Evolutionary conservation across 1,140 invertebrate species (phyloP).

Genomic region (Drosophila guanche): DNA sequence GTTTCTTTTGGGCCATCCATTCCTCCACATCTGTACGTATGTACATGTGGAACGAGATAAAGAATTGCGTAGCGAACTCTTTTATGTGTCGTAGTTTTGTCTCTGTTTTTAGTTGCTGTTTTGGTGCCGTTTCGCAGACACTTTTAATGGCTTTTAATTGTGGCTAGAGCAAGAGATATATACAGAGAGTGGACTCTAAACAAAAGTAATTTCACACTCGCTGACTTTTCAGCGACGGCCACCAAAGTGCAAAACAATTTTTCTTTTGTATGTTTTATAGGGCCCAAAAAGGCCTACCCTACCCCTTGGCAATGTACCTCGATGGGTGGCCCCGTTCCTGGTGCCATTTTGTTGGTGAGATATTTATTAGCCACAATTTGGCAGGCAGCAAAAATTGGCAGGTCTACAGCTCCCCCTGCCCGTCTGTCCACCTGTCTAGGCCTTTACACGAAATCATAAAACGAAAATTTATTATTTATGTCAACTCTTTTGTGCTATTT

Average conservation of each 20-base stretch:
- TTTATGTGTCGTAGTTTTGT: slow-evolving; percentile 5
- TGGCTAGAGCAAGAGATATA: slow-evolving; percentile 28
- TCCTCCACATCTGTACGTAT: too few species aligned
- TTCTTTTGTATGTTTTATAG: slow-evolving; percentile 58
- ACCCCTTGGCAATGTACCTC: slow-evolving; percentile 5
- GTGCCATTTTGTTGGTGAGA: slow-evolving; percentile 60
- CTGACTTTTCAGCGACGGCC: slow-evolving; percentile 55
- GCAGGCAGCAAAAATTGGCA: slow-evolving; percentile 76
- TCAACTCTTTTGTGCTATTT: slow-evolving; percentile 82
- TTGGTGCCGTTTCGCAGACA: slow-evolving; percentile 44
- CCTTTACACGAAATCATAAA: slow-evolving; percentile 67
- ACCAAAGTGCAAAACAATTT: slow-evolving; percentile 69
- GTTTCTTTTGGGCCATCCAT: slow-evolving; percentile 3
- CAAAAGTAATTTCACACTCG: slow-evolving; percentile 83
- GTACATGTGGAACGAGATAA: slow-evolving; percentile 9
- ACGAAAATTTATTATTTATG: slow-evolving; percentile 81
- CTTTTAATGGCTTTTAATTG: slow-evolving; percentile 79
- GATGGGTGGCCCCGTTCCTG: slow-evolving; percentile 12
- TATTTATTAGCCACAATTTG: slow-evolving; percentile 82
- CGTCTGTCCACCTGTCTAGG: slow-evolving; percentile 19
- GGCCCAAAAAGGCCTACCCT: background rate
- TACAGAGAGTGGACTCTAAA: slow-evolving; percentile 46
- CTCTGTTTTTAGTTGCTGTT: slow-evolving; percentile 27
- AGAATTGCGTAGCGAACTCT: slow-evolving; percentile 31
- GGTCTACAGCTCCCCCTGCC: slow-evolving; percentile 24